Evolutionary conservation across 2,888 invertebrate genomes (phyloP).

Genomic region (Phortica magna): DNA sequence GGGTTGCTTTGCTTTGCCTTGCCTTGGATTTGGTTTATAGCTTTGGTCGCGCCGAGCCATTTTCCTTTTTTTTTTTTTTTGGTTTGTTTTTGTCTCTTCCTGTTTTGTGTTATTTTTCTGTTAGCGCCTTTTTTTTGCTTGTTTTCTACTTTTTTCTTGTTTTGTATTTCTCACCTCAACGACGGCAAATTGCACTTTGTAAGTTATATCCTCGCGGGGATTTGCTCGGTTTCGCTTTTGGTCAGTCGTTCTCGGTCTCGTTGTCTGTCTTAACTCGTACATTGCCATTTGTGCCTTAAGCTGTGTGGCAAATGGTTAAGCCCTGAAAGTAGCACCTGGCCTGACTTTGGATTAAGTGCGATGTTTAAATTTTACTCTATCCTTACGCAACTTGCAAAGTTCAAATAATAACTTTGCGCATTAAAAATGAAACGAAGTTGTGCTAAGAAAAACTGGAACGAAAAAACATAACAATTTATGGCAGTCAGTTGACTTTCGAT

Average conservation of each 20-base stretch:
- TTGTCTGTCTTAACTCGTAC: background rate
- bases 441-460: background rate
- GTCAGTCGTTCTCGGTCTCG: background rate
- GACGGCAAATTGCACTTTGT: background rate
- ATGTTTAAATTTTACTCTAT: background rate
- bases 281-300: slow-evolving; percentile 19
- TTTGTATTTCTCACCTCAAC: slow-evolving; percentile 2
- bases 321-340: background rate
- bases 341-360: background rate
- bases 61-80: background rate
- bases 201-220: slow-evolving; percentile 25
- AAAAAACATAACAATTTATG: background rate
- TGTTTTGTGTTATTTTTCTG: slow-evolving; percentile 19
- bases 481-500: background rate
- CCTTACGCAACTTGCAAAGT: background rate
- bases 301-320: background rate
- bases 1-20: slow-evolving; percentile 43
- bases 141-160: background rate
- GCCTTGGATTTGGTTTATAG: slow-evolving; percentile 56
- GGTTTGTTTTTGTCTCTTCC: background rate
- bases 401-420: background rate
- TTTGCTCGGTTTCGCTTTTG: background rate
- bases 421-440: background rate
- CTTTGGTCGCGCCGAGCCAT: slow-evolving; percentile 14
- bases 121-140: background rate